Base-by-base conservation (phyloP, 2,888 invertebrate genomes). In the Allolobophora icterica region DNA sequence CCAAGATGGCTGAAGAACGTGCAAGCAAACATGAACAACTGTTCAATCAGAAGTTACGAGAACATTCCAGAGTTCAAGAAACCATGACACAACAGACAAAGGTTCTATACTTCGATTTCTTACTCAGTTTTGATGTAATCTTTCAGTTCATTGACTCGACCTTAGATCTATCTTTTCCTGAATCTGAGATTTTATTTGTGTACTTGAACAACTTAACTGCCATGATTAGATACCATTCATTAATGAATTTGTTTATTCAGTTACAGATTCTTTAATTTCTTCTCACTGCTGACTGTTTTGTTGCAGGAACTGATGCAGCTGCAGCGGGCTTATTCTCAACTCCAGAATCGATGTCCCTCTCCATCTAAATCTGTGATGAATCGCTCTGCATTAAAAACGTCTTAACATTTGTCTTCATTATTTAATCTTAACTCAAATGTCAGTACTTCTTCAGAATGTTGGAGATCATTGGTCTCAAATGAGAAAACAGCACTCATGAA, bases 291-390 rank as follows among this genome's bases (percentile, higher is more conserved):
- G n/a, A 71, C n/a, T 87, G 34, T 35, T 87, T 34, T 19, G 19
- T 87, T 34, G 34, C 8, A 87, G 87, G 87, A 87, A 87, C 38
- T 87, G 87, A 87, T 87, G 87, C 87, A 87, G 35, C 34, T 87
- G 35, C 87, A 87, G 87, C 34, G 38, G 11, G 87, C 87, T 30
- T 87, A 87, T 38, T 87, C 87, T 87, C 35, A 35, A 38, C 87
- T 87, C 34, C 87, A 38, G 5, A 17, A 38, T 24, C 34, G 21
- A 34, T 87, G 87, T 38, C n/a, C 38, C 17, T 87, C 87, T 21
- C 87, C 87, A 87, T n/a, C 87, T 5, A 87, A 87, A 87, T 87
- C 87, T 35, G 19, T 87, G 35, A 87, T 71, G 8, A 71, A n/a
- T n/a, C 71, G n/a, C 11, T 71, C 71, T 30, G 71, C n/a, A 71